These are phyloP conservation scores for Folsomia candida DNA, from an alignment of 2,888 invertebrate genomes.

Conservation along the genomic window DNA sequence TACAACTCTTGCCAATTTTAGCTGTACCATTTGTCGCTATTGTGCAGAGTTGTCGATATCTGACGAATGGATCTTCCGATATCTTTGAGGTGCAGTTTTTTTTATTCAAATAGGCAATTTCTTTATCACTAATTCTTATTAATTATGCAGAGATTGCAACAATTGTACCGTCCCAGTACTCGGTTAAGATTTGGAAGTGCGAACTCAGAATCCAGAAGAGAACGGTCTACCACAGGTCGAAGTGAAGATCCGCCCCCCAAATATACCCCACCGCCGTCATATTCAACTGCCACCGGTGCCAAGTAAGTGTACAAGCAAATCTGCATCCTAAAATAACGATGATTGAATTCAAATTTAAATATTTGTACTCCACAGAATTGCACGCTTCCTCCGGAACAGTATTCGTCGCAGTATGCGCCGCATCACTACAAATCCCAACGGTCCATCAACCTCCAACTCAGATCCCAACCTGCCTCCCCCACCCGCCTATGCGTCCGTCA, in stretches of 20 bases:
- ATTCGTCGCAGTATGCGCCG: conserved; percentile 75
- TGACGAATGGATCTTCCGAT: conserved; percentile 76
- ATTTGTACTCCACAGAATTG: conserved; percentile 58
- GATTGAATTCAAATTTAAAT: neutral
- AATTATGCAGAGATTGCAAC: conserved; percentile 70
- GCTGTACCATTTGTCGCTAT: conserved; percentile 71
- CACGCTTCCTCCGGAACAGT: conserved; percentile 72
- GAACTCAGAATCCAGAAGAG: conserved; percentile 27
- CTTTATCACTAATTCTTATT: no score
- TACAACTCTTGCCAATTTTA: conserved; percentile 74
- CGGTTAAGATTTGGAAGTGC: conserved; percentile 33
- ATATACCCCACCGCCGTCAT: conserved; percentile 89
- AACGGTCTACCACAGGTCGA: conserved; percentile 18
- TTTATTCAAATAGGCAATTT: neutral
- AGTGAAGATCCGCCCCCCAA: conserved; percentile 81
- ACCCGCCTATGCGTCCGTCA: conserved; percentile 64
- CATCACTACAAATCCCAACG: conserved; percentile 53
- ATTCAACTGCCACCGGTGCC: conserved; percentile 86
- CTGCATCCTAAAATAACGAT: neutral
- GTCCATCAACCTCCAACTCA: conserved; percentile 29
- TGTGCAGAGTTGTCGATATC: conserved; percentile 71
- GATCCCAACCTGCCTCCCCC: conserved; percentile 59
- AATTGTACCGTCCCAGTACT: conserved; percentile 72
- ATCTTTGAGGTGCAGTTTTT: conserved; percentile 76
- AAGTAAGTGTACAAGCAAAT: conserved; percentile 53